Conservation (phyloP, 2,113 vertebrate species). For the Merops nubicus region DNA sequence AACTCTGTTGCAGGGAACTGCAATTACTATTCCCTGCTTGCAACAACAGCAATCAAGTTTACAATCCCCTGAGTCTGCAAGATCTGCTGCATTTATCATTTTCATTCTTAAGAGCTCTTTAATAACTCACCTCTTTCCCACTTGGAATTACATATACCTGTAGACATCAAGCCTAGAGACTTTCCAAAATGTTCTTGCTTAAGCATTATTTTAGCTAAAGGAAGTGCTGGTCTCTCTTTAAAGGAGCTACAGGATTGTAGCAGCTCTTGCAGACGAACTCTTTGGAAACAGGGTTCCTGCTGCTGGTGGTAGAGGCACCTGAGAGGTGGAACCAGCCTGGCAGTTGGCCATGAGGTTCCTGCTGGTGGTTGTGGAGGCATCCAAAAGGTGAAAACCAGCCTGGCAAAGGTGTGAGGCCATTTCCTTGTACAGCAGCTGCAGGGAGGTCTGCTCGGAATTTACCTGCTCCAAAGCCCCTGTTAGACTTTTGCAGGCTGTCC, state of each 20-base stretch:
- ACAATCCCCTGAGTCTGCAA: conserved; percentile 25
- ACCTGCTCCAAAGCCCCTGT: background rate
- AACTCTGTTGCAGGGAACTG: conserved; percentile 23
- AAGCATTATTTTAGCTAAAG: background rate
- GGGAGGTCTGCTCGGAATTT: background rate
- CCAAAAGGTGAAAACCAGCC: background rate
- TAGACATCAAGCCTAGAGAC: background rate
- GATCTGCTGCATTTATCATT: conserved; percentile 33
- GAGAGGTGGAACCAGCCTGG: background rate
- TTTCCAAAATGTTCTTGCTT: background rate
- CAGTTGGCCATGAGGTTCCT: no score
- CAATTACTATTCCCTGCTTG: conserved; percentile 56
- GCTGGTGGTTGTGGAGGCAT: background rate
- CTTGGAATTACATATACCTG: background rate
- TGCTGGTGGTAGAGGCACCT: background rate
- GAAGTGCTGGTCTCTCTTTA: background rate
- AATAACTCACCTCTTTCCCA: background rate
- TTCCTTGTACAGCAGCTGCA: background rate
- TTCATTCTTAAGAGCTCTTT: conserved; percentile 19
- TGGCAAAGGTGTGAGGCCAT: background rate
- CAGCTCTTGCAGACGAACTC: background rate
- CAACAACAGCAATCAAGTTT: conserved; percentile 50
- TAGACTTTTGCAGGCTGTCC: background rate
- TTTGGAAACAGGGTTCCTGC: background rate
- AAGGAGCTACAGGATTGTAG: background rate